Conservation (phyloP, 2,113 vertebrate genomes). For the Heliornis fulica region DNA sequence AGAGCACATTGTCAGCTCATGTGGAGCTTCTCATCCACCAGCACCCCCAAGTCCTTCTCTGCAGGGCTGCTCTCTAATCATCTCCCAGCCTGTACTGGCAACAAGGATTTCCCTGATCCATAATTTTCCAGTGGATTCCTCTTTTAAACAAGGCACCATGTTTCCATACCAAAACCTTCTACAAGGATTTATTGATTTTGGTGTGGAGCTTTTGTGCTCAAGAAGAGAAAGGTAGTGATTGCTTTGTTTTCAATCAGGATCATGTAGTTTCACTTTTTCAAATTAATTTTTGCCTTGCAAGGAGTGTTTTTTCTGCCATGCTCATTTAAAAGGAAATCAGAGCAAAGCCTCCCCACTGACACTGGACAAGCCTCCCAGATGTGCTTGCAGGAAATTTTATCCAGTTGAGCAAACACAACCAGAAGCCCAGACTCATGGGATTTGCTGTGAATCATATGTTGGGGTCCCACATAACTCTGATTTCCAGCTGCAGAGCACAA, state of each 20-base stretch:
- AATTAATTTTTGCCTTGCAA: not conserved
- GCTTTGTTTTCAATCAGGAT: not conserved
- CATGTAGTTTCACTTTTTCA: rapidly evolving
- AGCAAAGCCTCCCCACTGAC: not conserved
- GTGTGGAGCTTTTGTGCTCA: not conserved
- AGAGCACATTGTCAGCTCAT: too few relatives aligned
- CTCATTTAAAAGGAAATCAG: not conserved
- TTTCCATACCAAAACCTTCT: not conserved
- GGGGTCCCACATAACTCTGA: not conserved
- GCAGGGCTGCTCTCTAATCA: too few relatives aligned
- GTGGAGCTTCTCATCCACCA: too few relatives aligned
- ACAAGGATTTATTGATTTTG: not conserved
- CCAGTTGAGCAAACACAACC: not conserved
- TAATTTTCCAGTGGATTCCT: not conserved
- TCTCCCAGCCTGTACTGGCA: too few relatives aligned
- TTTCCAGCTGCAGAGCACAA: not conserved
- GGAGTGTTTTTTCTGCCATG: not conserved
- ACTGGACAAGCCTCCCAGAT: not conserved
- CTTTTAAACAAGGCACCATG: not conserved
- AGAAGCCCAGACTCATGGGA: not conserved
- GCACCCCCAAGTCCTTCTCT: too few relatives aligned
- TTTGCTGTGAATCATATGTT: not conserved
- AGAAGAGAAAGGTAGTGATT: not conserved
- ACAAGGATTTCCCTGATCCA: too few relatives aligned
- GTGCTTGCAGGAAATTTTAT: not conserved